Conservation (phyloP, 30 jellyfish, hydroid and myxozoan species). For the Chrysaora quinquecirrha region DNA sequence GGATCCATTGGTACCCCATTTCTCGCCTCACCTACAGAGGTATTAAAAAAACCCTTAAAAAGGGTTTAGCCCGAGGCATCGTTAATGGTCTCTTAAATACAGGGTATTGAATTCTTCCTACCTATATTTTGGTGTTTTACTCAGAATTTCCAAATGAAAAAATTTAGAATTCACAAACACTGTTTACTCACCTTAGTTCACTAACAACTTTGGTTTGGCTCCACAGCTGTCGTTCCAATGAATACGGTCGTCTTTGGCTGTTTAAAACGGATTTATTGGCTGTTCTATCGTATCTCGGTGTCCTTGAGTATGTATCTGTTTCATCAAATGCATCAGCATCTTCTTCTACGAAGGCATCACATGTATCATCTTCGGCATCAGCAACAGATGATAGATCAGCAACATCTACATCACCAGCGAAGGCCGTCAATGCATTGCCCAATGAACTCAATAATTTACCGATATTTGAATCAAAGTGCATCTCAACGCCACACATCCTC, state of each 20-base stretch:
- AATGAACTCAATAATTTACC: conserved; percentile 82
- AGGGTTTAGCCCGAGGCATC: too few relatives aligned
- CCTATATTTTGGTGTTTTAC: too few relatives aligned
- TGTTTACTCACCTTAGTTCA: conserved; percentile 77
- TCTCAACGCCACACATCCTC: conserved; percentile 94
- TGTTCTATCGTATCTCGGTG: conserved; percentile 13
- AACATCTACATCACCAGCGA: conserved; percentile 88
- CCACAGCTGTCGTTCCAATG: conserved; percentile 86
- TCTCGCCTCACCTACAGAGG: too few relatives aligned
- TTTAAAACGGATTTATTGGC: not conserved
- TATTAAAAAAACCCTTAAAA: too few relatives aligned
- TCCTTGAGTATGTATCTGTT: conserved; percentile 36
- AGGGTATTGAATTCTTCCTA: too few relatives aligned
- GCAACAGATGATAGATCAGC: conserved; percentile 96
- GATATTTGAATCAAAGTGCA: conserved; percentile 84
- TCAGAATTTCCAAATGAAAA: too few relatives aligned
- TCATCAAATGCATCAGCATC: conserved; percentile 59
- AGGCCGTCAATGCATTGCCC: conserved; percentile 87
- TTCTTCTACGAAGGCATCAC: conserved; percentile 40
- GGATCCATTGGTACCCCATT: too few relatives aligned
- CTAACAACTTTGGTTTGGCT: conserved; percentile 81
- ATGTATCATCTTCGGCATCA: conserved; percentile 73
- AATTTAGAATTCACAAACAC: too few relatives aligned
- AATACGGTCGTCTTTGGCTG: conserved; percentile 13
- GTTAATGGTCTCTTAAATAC: too few relatives aligned